Percentiles rank a stretch among this genome's conserved stretches.
phyloP scores from a whole-genome alignment of 2,797 vertebrate species.

The Helarctos malayanus region DNA sequence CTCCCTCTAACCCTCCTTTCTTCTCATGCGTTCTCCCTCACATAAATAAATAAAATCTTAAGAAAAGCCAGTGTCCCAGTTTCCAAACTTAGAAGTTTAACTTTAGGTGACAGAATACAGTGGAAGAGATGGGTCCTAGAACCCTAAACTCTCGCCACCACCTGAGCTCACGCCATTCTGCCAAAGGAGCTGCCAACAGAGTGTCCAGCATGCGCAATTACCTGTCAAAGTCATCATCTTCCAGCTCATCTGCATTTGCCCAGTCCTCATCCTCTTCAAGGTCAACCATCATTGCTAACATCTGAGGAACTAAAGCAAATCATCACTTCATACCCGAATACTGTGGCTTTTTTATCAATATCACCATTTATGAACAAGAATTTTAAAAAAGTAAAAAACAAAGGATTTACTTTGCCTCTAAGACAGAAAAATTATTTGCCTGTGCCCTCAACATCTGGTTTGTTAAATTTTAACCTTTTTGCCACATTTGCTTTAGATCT shows the following conservation, averaged over 20 bases:
- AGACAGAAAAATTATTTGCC: background rate
- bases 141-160: background rate
- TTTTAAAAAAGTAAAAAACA: background rate
- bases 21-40: too few relatives aligned
- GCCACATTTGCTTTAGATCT: background rate
- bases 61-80: background rate
- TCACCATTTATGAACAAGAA: background rate
- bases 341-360: background rate
- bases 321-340: background rate
- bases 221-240: constrained; percentile 99
- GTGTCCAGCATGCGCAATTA: constrained; percentile 74
- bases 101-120: background rate
- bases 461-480: background rate
- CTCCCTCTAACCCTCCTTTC: background rate
- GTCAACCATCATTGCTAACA: constrained; percentile 99
- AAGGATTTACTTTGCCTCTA: background rate
- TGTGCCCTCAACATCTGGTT: background rate
- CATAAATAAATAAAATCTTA: too few relatives aligned
- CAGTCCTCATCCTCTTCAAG: constrained; percentile 99
- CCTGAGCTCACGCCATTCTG: background rate
- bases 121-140: background rate
- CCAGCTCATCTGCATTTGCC: constrained; percentile 97
- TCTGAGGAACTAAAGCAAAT: constrained; percentile 94
- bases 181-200: too few relatives aligned
- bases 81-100: background rate